Conservation (phyloP, 2,113 vertebrate species). For the Heteronetta atricapilla region DNA sequence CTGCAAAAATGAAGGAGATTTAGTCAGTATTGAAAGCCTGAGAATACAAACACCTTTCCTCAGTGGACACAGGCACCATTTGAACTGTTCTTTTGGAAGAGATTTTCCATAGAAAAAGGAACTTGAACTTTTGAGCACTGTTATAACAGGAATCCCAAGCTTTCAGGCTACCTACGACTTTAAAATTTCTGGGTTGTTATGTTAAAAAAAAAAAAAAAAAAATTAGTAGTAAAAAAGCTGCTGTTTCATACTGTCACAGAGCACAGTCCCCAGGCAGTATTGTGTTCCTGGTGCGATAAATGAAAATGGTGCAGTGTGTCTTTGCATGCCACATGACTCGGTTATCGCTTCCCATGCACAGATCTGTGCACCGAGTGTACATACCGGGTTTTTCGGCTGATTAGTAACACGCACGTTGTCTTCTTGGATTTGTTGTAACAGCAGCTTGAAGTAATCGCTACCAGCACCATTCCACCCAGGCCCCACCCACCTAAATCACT, state of each 20-base stretch:
- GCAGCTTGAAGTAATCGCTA: not conserved
- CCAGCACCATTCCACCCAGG: not conserved
- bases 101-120: not conserved
- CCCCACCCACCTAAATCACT: not conserved
- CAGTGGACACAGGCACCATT: not conserved
- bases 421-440: not conserved
- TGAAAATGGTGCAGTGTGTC: not conserved
- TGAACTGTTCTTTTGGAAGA: not conserved
- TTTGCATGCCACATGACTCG: not conserved
- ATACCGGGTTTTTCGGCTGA: not conserved
- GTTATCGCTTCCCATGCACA: not conserved
- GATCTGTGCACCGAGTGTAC: not conserved
- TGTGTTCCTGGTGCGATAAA: not conserved
- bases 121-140: not conserved
- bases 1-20: not conserved
- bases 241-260: not conserved
- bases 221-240: not conserved
- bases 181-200: not conserved
- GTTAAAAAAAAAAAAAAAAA: not conserved
- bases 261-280: not conserved
- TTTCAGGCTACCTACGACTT: not conserved
- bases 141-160: not conserved
- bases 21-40: fast-evolving
- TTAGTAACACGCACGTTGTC: not conserved
- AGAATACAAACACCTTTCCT: not conserved